phyloP scores from a whole-genome alignment of 2,797 vertebrate species.

The Enteromius afrohamiltoni region DNA sequence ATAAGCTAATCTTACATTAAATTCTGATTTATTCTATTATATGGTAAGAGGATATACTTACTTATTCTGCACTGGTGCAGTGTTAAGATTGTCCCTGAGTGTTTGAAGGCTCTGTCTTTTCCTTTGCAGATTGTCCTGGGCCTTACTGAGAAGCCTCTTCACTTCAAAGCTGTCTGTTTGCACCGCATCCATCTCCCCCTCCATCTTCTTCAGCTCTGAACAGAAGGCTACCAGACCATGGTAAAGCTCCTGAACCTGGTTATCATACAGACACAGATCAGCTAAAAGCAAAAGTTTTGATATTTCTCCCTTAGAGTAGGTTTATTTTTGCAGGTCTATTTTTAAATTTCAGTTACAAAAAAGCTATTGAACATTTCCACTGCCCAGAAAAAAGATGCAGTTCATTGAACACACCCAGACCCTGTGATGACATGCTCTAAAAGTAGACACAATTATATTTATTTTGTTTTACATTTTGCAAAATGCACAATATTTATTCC shows the following conservation, averaged over 20 bases:
- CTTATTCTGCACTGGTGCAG: conserved; percentile 67
- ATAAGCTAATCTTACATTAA: too few relatives aligned
- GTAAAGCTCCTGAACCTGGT: conserved; percentile 75
- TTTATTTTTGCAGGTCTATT: conserved; percentile 18
- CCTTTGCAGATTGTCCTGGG: conserved; percentile 68
- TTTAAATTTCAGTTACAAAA: background rate
- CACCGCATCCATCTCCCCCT: conserved; percentile 66
- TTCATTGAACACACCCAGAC: conserved; percentile 14
- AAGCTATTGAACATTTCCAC: background rate
- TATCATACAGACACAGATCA: conserved; percentile 33
- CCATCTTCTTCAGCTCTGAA: conserved; percentile 74
- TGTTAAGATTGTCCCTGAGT: conserved; percentile 68
- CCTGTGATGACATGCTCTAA: background rate
- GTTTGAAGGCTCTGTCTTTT: conserved; percentile 69
- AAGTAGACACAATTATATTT: background rate
- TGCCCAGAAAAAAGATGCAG: background rate
- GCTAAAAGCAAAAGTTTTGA: background rate
- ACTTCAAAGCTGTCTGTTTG: conserved; percentile 63
- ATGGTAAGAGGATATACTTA: conserved; percentile 25
- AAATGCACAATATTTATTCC: background rate
- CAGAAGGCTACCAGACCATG: conserved; percentile 73
- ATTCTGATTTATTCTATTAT: background rate
- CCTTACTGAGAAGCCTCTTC: conserved; percentile 68
- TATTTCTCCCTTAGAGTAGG: background rate
- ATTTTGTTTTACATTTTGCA: background rate